phyloP scores from a whole-genome alignment of 1,140 invertebrate species.

The Lasaia peninsularis region DNA sequence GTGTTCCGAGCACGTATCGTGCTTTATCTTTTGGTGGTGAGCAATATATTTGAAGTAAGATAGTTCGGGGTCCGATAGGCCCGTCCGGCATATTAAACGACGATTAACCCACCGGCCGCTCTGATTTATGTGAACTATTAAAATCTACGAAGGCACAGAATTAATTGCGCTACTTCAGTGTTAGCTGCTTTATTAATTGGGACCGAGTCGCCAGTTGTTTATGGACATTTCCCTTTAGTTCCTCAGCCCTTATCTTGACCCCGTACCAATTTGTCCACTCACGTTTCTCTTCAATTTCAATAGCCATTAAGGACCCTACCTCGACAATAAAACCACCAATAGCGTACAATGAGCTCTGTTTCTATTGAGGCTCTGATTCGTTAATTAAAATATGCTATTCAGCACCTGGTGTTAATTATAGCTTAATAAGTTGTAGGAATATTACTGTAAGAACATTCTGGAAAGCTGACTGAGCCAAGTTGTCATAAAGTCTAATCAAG shows the following conservation, averaged over 20 bases:
- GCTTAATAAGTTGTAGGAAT: too few species aligned
- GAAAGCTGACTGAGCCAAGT: too few species aligned
- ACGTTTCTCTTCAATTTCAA: constrained; percentile 64
- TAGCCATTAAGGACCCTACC: constrained; percentile 59
- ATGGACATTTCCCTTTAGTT: constrained; percentile 66
- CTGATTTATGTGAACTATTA: constrained; percentile 76
- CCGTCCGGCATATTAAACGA: constrained; percentile 68
- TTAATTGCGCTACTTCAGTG: constrained; percentile 73
- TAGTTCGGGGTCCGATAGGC: constrained; percentile 32
- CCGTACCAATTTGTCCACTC: constrained; percentile 66
- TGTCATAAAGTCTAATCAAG: too few species aligned
- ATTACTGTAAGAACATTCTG: too few species aligned
- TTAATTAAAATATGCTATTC: constrained; percentile 19
- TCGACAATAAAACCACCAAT: constrained; percentile 35
- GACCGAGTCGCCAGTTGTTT: constrained; percentile 67
- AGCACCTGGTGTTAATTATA: too few species aligned
- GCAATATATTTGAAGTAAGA: constrained; percentile 45
- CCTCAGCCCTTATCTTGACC: constrained; percentile 57
- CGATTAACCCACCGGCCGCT: constrained; percentile 68
- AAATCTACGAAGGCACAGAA: constrained; percentile 72
- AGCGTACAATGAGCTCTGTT: constrained; percentile 26
- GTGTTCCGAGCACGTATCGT: constrained; percentile 46
- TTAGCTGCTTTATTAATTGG: constrained; percentile 71
- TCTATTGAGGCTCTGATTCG: constrained; percentile 35
- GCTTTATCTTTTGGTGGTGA: constrained; percentile 42